These are phyloP conservation scores for Apotomis turbidana DNA, from an alignment of 2,888 invertebrate species.

Conservation along the genomic window DNA sequence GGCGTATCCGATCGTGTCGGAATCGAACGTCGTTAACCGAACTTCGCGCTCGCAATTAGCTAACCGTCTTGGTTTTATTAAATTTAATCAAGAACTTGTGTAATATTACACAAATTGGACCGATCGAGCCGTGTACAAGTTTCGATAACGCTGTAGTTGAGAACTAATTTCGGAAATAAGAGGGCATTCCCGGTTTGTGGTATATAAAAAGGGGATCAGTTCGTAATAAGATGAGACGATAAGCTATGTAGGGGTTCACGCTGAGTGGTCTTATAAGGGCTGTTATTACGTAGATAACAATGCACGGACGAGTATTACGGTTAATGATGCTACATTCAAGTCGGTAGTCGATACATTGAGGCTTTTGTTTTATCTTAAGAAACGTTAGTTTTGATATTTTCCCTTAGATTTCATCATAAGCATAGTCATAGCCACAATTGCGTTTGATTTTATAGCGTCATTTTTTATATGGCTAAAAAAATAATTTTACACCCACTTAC, in stretches of 20 bases:
- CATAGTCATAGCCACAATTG: no score
- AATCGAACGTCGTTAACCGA: conserved; percentile 82
- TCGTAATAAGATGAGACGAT: conserved; percentile 65
- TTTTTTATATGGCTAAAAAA: no score
- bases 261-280: conserved; percentile 42
- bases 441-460: no score
- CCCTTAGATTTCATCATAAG: no score
- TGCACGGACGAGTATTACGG: conserved; percentile 33
- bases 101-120: conserved; percentile 83
- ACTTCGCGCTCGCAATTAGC: conserved; percentile 79
- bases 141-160: conserved; percentile 80
- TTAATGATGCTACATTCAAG: conserved; percentile 28
- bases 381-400: conserved; percentile 14
- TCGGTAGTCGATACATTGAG: conserved; percentile 24
- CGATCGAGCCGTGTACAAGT: conserved; percentile 80
- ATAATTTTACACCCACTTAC: no score
- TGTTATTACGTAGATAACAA: conserved; percentile 41
- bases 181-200: conserved; percentile 74
- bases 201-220: conserved; percentile 77
- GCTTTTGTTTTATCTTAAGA: conserved; percentile 14
- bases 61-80: conserved; percentile 83
- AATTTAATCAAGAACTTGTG: conserved; percentile 84
- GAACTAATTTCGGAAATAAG: conserved; percentile 81
- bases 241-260: conserved; percentile 46
- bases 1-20: conserved; percentile 49